phyloP scores from a whole-genome alignment of 2,797 vertebrate species.

The Falco columbarius region DNA sequence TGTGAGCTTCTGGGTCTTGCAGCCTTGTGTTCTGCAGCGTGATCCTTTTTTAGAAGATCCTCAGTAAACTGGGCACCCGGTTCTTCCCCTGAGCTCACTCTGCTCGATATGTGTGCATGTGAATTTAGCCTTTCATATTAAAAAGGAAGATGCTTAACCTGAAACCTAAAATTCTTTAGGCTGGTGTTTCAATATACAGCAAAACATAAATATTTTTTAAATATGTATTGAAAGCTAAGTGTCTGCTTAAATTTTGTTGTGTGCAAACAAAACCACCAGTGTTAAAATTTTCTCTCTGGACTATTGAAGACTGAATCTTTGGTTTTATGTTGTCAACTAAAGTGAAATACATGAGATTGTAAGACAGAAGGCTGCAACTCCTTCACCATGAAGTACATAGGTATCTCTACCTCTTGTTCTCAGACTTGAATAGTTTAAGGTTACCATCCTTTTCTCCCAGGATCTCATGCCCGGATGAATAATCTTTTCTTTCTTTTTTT shows the following conservation, averaged over 20 bases:
- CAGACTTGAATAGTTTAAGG: conserved; percentile 59
- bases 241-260: neutral
- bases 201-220: neutral
- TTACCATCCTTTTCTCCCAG: conserved; percentile 5
- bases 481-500: neutral
- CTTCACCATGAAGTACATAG: conserved; percentile 46
- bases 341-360: conserved; percentile 32
- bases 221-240: neutral
- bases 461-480: conserved; percentile 39
- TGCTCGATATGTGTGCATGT: neutral
- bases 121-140: neutral
- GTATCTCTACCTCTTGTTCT: conserved; percentile 63
- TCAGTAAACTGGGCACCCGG: neutral
- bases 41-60: neutral
- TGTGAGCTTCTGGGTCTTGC: neutral
- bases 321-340: conserved; percentile 6
- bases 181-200: neutral
- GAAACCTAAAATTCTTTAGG: neutral
- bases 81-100: neutral
- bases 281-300: conserved; percentile 38
- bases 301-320: conserved; percentile 8
- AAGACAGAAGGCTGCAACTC: conserved; percentile 32
- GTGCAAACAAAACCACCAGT: conserved; percentile 14
- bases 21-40: neutral
- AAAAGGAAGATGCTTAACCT: conserved; percentile 11